Conservation (phyloP, 2,888 invertebrate genomes). For the Caenorhabditis sp. region DNA sequence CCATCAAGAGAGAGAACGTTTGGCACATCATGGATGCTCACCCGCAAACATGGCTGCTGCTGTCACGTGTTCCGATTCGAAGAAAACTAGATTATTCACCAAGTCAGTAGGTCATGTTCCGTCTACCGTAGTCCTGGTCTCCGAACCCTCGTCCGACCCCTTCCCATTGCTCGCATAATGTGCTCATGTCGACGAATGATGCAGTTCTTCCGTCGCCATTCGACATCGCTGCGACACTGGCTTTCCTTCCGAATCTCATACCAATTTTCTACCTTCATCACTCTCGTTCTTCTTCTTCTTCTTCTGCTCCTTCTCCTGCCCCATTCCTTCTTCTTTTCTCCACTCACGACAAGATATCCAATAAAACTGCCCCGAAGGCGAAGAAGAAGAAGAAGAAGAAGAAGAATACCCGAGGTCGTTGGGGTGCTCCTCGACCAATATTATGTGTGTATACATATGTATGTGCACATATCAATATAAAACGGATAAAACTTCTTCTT, state of each 20-base stretch:
- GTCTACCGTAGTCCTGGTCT: not conserved
- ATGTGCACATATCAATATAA: conserved; percentile 56
- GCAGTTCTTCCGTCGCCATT: conserved; percentile 38
- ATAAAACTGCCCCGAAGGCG: conserved; percentile 27
- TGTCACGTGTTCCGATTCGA: not conserved
- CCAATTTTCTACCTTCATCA: conserved; percentile 48
- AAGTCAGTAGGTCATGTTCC: not conserved
- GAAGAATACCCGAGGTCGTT: conserved; percentile 28
- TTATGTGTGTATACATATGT: conserved; percentile 57
- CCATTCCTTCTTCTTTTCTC: too few species aligned
- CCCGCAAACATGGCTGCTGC: too few species aligned
- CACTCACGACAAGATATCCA: conserved; percentile 30
- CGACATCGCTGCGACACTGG: conserved; percentile 25
- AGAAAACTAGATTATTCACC: not conserved
- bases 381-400: conserved; percentile 21
- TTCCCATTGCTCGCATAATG: conserved; percentile 29
- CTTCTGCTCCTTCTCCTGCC: conserved; percentile 12
- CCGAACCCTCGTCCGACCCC: not conserved
- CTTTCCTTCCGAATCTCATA: conserved; percentile 48
- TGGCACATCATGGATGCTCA: not conserved
- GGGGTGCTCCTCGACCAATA: conserved; percentile 46
- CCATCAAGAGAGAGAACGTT: conserved; percentile 2
- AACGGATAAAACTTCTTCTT: conserved; percentile 46
- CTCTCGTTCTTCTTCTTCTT: conserved; percentile 4
- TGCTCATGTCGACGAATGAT: conserved; percentile 30